Percentiles rank a stretch among this genome's conserved stretches.
Conservation (phyloP, 2,797 vertebrate genomes). For the Cuniculus paca region DNA sequence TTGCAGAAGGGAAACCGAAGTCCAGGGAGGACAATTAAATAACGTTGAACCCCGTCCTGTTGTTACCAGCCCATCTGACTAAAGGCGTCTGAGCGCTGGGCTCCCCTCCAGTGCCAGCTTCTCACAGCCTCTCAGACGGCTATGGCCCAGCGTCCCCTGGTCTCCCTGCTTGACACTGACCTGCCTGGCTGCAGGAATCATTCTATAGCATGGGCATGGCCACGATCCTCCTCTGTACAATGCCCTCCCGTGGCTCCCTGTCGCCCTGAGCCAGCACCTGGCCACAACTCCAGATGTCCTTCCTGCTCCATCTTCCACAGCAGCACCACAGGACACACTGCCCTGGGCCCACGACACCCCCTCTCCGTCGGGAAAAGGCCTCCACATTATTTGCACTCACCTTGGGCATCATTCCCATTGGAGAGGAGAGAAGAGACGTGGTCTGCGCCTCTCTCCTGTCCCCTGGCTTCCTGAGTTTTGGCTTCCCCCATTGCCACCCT, state of each 20-base stretch:
- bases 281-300: neutral
- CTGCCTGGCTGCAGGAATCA: neutral
- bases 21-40: neutral
- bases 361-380: neutral
- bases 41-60: neutral
- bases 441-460: neutral
- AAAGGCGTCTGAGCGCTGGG: rapidly evolving
- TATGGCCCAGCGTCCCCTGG: neutral
- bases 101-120: neutral
- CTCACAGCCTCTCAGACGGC: neutral
- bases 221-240: neutral
- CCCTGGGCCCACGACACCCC: neutral
- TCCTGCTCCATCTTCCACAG: neutral
- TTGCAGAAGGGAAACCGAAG: conserved; percentile 10
- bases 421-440: neutral
- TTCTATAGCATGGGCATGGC: neutral
- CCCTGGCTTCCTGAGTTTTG: neutral
- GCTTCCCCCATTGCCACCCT: neutral
- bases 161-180: neutral
- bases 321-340: neutral
- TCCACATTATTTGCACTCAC: neutral
- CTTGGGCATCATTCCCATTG: neutral
- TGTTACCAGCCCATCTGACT: neutral
- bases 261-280: neutral
- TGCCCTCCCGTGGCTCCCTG: neutral